Evolutionary conservation across 2,888 invertebrate species (phyloP), one percentile per base, ranked within the genome.

Genomic region (Drosophila birchii): DNA sequence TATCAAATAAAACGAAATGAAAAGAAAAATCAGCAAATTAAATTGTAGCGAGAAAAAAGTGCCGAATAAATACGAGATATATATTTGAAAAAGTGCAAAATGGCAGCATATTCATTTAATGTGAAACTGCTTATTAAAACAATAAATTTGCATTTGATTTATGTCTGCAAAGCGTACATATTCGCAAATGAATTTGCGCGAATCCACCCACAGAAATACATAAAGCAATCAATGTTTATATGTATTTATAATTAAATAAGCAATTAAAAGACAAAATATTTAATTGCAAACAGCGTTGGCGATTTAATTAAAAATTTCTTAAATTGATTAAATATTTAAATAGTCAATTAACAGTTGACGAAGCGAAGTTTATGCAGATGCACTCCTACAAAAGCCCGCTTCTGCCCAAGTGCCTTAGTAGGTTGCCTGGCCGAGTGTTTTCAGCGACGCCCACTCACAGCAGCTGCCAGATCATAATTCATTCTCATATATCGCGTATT

Each of bases 401-500:
- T 12, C 36, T 32, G 39, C 39, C 43, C 41, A 47, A 67, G 55
- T 70, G 51, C 63, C 36, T 36, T 18, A 51, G 41, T 66, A 54
- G 36, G 38, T 47, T 53, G 61, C 62, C 55, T 64, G 86, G 47
- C 47, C 69, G 18, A 60, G 51, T 56, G 18, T 47, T 63, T 53
- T 63, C 43, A 29, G 18, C 36, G 11, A 74, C 71, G 54, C 82
- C 82, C 72, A 76, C 73, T 44, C 53, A 39, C 54, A 56, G 51
- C 85, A 82, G 85, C 82, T 85, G 79, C 32, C 76, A 53, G 53
- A 62, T 67, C 59, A 80, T 86, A 80, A 78, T 76, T 86, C 80
- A 85, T 82, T 69, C 49, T 45, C 69, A 57, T 49, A 58, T 63
- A 60, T 74, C 66, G 72, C 51, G 61, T 57, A 74, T 74, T 64